phyloP scores from a whole-genome alignment of 2,113 vertebrate genomes.

The Anguilla rostrata region DNA sequence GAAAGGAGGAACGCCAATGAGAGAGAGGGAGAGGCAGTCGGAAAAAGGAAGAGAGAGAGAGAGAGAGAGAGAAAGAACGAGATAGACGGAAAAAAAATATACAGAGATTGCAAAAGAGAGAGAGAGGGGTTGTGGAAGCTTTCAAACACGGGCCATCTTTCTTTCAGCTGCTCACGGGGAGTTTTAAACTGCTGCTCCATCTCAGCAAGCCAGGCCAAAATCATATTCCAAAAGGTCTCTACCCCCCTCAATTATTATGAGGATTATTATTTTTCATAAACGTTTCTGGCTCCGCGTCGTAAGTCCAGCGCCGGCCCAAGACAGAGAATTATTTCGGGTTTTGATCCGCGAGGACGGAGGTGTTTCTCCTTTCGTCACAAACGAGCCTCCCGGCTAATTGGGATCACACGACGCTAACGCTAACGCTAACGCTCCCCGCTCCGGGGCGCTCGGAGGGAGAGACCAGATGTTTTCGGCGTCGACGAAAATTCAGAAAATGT shows the following conservation, averaged over 20 bases:
- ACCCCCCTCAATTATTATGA: neutral
- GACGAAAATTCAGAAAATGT: neutral
- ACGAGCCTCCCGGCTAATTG: neutral
- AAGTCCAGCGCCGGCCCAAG: neutral
- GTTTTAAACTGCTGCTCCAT: neutral
- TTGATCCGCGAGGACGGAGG: neutral
- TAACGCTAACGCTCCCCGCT: neutral
- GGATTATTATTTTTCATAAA: slow-evolving; percentile 1
- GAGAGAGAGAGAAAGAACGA: too few relatives aligned
- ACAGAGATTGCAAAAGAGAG: too few relatives aligned
- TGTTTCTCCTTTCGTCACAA: neutral
- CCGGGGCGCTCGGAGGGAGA: neutral
- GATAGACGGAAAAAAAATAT: too few relatives aligned
- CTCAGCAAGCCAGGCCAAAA: neutral
- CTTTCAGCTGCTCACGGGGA: neutral
- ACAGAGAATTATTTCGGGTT: neutral
- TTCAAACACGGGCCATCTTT: neutral
- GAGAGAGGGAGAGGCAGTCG: too few relatives aligned
- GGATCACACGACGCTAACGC: neutral
- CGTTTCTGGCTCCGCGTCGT: neutral
- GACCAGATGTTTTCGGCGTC: neutral
- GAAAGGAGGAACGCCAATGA: too few relatives aligned
- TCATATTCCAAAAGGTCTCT: neutral
- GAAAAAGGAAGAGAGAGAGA: too few relatives aligned
- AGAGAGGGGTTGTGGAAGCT: too few relatives aligned